A percentile compares a stretch with the other conserved stretches of the same genome.
Evolutionary conservation across 2,113 vertebrate genomes (phyloP).

Genomic region (Rhinogobius similis): DNA sequence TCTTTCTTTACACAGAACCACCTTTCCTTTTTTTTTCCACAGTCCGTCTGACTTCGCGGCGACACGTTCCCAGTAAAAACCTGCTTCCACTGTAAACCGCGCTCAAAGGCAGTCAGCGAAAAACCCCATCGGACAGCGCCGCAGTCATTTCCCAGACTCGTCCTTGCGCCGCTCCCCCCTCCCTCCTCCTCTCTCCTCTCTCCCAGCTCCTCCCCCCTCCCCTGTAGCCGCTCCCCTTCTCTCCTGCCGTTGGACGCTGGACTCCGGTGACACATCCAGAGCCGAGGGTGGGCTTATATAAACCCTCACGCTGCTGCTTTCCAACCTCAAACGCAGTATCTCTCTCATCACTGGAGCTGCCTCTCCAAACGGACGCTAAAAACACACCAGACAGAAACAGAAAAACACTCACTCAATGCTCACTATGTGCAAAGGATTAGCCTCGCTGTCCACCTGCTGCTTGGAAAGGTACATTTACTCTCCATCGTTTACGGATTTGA

Average conservation of each 20-base stretch:
- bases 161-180: slow-evolving; percentile 22
- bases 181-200: background rate
- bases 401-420: slow-evolving; percentile 35
- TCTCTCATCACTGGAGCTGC: slow-evolving; percentile 20
- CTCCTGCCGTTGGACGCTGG: slow-evolving; percentile 64
- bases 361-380: slow-evolving; percentile 56
- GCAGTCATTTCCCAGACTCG: slow-evolving; percentile 43
- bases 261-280: slow-evolving; percentile 56
- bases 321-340: slow-evolving; percentile 42
- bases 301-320: slow-evolving; percentile 22
- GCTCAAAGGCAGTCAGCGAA: slow-evolving; percentile 26
- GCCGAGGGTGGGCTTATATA: slow-evolving; percentile 74
- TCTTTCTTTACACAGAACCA: too few relatives aligned
- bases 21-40: too few relatives aligned
- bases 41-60: too few relatives aligned
- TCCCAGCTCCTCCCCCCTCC: background rate
- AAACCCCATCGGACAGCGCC: slow-evolving; percentile 19
- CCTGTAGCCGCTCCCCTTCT: background rate
- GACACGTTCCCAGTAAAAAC: too few relatives aligned
- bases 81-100: background rate
- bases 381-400: background rate
- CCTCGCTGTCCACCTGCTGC: slow-evolving; percentile 80
- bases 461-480: slow-evolving; percentile 85
- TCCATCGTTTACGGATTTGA: slow-evolving; percentile 8
- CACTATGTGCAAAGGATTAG: slow-evolving; percentile 84